Base-by-base conservation (phyloP, 2,797 vertebrate species). In the Mallotus villosus region DNA sequence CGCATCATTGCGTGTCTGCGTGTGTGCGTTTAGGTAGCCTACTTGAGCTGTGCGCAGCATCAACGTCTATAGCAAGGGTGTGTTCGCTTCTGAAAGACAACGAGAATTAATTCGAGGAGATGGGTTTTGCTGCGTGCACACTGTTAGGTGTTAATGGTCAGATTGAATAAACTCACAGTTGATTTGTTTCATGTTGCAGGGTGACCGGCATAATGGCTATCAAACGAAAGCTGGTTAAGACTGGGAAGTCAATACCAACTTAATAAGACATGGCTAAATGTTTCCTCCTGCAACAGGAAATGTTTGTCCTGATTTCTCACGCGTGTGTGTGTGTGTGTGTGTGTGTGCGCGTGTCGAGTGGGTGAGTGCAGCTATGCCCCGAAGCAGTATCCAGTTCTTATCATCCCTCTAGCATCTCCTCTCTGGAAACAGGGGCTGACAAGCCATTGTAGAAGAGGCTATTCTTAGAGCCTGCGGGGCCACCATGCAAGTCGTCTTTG, bases 141-240 rank as follows among this genome's bases (percentile, higher is more conserved):
- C 75, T 75, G 77, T 73, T 74, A 75, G 60, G 64, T 81, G 68
- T 67, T 79, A 76, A 84, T 76, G 75, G 59, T 81, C 66, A 85
- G 87, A 91, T 91, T 88, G 81, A 88, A 91, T 92, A 81, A 89
- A 86, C 79, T 85, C 72, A 21, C 63, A 69, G 77, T 68, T 86
- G 80, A 90, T 89, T 73, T 34, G 51, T 85, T 91, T 91, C 89
- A 77, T 72, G 41, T 62, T 5, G 79, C 73, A 74, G 67, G 41
- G 27, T 80, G 77, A 73, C 76, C 79, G 82, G 60, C 74, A 29
- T 79, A 84, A 87, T 86, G 59, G 75, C 68, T 85, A 81, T 87
- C 74, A 85, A 76, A 80, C 55, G 21, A 78, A 82, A 74, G 79
- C 84, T 79, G 29, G 34, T 72, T 83, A 87, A 85, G 73, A 85